Base-by-base conservation (phyloP, 2,797 vertebrate genomes). In the Gouania willdenowi region DNA sequence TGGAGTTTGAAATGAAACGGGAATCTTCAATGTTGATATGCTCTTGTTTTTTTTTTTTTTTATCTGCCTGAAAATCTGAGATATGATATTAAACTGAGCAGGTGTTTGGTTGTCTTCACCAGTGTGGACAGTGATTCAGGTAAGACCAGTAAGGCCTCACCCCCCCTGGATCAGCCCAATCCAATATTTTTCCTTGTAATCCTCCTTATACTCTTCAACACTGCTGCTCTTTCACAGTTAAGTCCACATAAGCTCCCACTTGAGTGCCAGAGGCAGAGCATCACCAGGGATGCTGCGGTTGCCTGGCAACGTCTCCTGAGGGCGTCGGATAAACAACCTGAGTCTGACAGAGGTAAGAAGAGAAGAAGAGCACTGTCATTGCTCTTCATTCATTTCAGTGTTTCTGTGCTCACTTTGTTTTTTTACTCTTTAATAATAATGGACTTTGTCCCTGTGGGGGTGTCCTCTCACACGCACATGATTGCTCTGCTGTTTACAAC, bases 181-280 rank as follows among this genome's bases (percentile, higher is more conserved):
- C 80, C 79, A 80, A 80, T 83, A 81, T 87, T 87, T 84, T 82
- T 68, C 66, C 61, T 62, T 70, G 78, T 85, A 86, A 88, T 86
- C 81, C 82, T 55, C 51, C 73, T 64, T 67, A 66, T 61, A 74
- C 83, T 79, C 73, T 66, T 79, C 75, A 63, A 74, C 77, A 77
- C 71, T 55, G 50, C 76, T 80, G 78, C 84, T 85, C 77, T 83
- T 80, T 84, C 66, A 60, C 66, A 76, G 73, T 78, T 87, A 86
- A 87, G 69, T 79, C 86, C 72, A 83, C 76, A 84, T 83, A 84
- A 87, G 85, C 84, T 82, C 62, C 84, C 77, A 71, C 86, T 87
- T 81, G 81, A 82, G 83, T 75, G 80, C 69, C 61, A 65, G 69
- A 81, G 75, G 68, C 75, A 65, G 71, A 70, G 79, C 71, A 66